phyloP scores from a whole-genome alignment of 2,888 invertebrate species.

The Leuctra nigra region DNA sequence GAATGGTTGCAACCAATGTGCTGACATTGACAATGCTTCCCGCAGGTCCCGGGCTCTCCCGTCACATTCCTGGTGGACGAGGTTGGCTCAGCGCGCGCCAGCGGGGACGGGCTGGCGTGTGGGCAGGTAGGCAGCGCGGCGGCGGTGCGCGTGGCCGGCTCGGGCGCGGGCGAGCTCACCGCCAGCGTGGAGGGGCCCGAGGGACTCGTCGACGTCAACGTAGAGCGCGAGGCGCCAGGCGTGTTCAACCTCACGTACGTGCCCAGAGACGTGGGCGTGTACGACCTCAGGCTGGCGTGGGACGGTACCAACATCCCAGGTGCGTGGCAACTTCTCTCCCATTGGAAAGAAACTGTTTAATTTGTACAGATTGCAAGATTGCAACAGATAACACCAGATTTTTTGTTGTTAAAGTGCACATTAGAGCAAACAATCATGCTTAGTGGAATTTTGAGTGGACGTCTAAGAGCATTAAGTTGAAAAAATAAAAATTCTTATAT shows the following conservation, averaged over 20 bases:
- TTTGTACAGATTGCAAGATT: too few species aligned
- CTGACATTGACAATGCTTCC: too few species aligned
- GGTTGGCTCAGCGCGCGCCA: constrained; percentile 50
- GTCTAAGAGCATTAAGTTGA: too few species aligned
- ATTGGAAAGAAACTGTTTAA: too few species aligned
- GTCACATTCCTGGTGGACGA: constrained; percentile 51
- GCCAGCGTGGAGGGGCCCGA: constrained; percentile 53
- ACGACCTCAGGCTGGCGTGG: constrained; percentile 77
- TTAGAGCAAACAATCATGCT: too few species aligned
- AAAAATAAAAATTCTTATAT: too few species aligned
- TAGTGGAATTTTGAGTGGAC: too few species aligned
- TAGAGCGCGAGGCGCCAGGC: constrained; percentile 45
- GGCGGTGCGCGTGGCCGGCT: constrained; percentile 46
- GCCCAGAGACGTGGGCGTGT: constrained; percentile 82
- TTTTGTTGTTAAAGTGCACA: too few species aligned
- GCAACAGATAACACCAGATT: too few species aligned
- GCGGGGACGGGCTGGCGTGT: constrained; percentile 50
- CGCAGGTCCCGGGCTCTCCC: too few species aligned
- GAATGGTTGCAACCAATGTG: too few species aligned
- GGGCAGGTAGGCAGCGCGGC: constrained; percentile 47
- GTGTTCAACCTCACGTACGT: constrained; percentile 87
- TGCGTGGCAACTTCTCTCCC: too few species aligned
- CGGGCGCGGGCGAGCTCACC: constrained; percentile 35
- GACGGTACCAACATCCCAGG: constrained; percentile 46
- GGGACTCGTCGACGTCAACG: constrained; percentile 48